These are phyloP conservation scores for Epicauta chinensis DNA, from an alignment of 1,140 invertebrate genomes.

Conservation along the genomic window DNA sequence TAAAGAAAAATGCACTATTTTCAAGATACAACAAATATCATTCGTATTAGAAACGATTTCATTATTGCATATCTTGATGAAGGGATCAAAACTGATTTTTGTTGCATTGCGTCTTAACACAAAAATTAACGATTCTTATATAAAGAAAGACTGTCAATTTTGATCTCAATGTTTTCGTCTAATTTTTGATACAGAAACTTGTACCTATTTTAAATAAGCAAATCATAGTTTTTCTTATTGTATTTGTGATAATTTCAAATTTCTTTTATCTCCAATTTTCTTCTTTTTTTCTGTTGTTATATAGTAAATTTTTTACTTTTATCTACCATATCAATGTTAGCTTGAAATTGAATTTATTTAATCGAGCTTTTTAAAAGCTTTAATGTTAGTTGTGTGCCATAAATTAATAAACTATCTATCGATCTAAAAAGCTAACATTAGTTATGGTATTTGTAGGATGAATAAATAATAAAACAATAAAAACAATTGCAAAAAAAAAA, in stretches of 20 bases:
- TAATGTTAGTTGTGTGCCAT: constrained; percentile 12
- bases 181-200: constrained; percentile 10
- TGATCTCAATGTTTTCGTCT: constrained; percentile 27
- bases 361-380: constrained; percentile 15
- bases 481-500: no score
- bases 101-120: constrained; percentile 14
- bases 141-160: constrained; percentile 34
- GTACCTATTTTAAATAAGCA: constrained; percentile 11
- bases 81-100: constrained; percentile 15
- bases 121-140: constrained; percentile 15
- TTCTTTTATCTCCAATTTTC: constrained; percentile 2
- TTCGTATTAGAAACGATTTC: constrained; percentile 7
- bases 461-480: constrained; percentile 5
- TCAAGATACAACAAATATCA: not conserved
- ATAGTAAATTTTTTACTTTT: constrained; percentile 5
- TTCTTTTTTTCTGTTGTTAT: constrained; percentile 15
- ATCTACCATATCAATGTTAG: constrained; percentile 7
- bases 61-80: constrained; percentile 13
- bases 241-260: constrained; percentile 26
- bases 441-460: constrained; percentile 13
- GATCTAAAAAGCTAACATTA: constrained; percentile 7
- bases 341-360: constrained; percentile 8
- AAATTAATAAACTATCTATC: constrained; percentile 1
- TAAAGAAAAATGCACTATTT: constrained; percentile 2
- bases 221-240: constrained; percentile 5